Percentiles rank a stretch among this genome's conserved stretches.
Evolutionary conservation across 2,113 vertebrate species (phyloP).

Genomic region (Loxodonta africana): DNA sequence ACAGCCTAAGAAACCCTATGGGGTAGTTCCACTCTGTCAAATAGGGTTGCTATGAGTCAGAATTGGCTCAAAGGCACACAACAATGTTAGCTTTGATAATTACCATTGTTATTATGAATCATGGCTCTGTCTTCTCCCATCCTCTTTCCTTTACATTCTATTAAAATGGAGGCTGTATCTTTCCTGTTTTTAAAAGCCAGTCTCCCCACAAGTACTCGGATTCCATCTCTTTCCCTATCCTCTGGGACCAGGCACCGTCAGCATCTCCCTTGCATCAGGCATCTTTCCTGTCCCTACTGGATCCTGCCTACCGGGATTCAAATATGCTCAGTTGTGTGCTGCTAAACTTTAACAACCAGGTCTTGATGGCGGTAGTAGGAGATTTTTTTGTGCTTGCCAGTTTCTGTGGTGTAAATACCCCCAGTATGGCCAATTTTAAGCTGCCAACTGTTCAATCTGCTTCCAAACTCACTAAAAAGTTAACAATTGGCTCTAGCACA

Average conservation of each 20-base stretch:
- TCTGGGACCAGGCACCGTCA: not conserved
- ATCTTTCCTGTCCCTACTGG: not conserved
- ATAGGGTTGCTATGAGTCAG: too few species aligned
- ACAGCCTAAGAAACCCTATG: too few species aligned
- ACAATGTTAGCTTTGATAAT: not conserved
- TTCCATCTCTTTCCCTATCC: not conserved
- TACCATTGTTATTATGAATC: not conserved
- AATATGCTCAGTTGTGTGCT: too few species aligned
- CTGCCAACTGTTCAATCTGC: not conserved
- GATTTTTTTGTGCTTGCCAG: not conserved
- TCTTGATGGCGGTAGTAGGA: not conserved
- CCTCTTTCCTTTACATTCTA: not conserved
- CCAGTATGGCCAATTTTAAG: not conserved
- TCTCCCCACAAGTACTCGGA: not conserved
- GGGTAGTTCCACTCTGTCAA: too few species aligned
- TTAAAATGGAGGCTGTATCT: not conserved
- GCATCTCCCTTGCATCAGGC: not conserved
- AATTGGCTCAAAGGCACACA: too few species aligned
- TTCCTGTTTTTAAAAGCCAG: not conserved
- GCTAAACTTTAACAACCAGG: not conserved
- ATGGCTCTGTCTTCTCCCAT: not conserved
- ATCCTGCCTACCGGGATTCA: not conserved
- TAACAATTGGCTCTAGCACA: not conserved
- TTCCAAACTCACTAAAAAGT: constrained; percentile 19
- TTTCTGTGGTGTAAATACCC: not conserved